A percentile compares a stretch with the other conserved stretches of the same genome.
These are phyloP conservation scores for Alloplasta piceator DNA, from an alignment of 2,888 invertebrate species.

Conservation along the genomic window DNA sequence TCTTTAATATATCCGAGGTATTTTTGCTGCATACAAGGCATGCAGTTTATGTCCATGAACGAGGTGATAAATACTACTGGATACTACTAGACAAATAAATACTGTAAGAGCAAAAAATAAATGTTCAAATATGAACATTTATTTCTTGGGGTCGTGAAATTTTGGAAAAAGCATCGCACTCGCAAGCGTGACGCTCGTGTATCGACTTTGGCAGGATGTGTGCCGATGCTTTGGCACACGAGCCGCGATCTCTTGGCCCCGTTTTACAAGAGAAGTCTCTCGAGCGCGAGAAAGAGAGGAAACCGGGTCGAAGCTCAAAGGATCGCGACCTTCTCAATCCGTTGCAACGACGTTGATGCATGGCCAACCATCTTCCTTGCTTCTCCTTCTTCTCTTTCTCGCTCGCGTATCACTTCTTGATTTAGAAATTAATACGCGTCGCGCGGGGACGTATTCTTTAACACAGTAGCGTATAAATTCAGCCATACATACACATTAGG, in stretches of 20 bases:
- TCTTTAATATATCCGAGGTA: too few relatives aligned
- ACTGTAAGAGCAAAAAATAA: neutral
- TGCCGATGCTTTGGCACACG: conserved; percentile 29
- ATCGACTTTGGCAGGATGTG: conserved; percentile 50
- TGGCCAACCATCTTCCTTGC: neutral
- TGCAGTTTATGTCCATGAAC: too few relatives aligned
- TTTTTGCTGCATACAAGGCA: too few relatives aligned
- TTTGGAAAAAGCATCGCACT: conserved; percentile 25
- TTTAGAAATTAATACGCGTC: conserved; percentile 38
- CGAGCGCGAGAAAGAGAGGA: conserved; percentile 16
- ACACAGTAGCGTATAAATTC: neutral
- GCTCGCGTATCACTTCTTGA: conserved; percentile 16
- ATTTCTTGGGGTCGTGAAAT: conserved; percentile 28
- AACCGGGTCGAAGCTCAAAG: conserved; percentile 54
- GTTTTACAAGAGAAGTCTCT: conserved; percentile 38
- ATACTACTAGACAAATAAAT: too few relatives aligned
- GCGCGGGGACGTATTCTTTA: neutral
- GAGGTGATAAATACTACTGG: neutral
- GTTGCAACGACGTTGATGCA: conserved; percentile 24
- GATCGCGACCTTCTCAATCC: conserved; percentile 51
- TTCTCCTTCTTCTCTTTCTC: too few relatives aligned
- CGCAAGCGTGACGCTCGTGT: conserved; percentile 31
- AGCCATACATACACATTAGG: neutral
- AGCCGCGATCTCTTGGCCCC: conserved; percentile 32
- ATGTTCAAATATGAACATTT: neutral